These are phyloP conservation scores for Anoplopoma fimbria DNA, from an alignment of 2,113 vertebrate species.

Conservation along the genomic window DNA sequence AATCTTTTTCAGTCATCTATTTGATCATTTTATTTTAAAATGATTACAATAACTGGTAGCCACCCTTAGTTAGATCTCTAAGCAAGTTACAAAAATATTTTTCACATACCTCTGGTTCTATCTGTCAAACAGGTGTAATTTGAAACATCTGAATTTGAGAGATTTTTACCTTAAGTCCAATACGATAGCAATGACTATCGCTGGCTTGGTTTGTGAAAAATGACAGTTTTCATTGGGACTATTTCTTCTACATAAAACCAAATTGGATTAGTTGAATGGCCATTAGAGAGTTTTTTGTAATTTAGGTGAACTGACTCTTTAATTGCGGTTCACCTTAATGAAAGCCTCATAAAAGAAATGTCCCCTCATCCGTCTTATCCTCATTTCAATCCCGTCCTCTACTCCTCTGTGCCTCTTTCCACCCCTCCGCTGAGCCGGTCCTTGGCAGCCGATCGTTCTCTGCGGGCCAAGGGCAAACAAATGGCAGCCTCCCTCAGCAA, in stretches of 20 bases:
- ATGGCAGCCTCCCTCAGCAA: slow-evolving; percentile 66
- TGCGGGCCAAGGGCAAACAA: slow-evolving; percentile 72
- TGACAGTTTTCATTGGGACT: neutral
- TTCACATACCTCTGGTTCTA: neutral
- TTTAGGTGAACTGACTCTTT: neutral
- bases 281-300: neutral
- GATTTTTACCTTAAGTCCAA: neutral
- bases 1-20: neutral
- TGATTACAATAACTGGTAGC: neutral
- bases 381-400: slow-evolving; percentile 18
- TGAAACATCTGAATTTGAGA: neutral
- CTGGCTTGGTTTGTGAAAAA: neutral
- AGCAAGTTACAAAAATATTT: neutral
- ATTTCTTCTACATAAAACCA: neutral
- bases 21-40: neutral
- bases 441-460: slow-evolving; percentile 64
- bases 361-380: slow-evolving; percentile 27
- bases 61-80: neutral
- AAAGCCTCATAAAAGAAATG: neutral
- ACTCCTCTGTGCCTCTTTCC: slow-evolving; percentile 25
- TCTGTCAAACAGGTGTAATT: neutral
- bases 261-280: neutral
- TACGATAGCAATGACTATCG: neutral
- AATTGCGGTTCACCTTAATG: slow-evolving; percentile 8
- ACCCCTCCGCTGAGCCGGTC: slow-evolving; percentile 46